Conservation (phyloP, 2,113 vertebrate species). For the Hippocampus mohnikei region DNA sequence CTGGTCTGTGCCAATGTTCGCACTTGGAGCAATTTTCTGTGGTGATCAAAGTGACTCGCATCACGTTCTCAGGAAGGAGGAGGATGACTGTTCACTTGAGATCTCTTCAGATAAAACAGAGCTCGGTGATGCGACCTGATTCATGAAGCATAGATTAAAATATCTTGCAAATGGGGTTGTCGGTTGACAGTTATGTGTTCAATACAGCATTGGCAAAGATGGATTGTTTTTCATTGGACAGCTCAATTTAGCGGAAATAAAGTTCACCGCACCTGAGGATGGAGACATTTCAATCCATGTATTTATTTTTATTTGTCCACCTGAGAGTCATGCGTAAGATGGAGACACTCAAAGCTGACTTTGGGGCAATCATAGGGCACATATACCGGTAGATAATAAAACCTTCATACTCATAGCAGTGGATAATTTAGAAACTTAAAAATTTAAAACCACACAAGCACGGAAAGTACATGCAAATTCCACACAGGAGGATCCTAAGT, state of each 20-base stretch:
- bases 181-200: no score
- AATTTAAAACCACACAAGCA: neutral
- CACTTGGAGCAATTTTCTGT: neutral
- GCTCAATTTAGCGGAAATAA: no score
- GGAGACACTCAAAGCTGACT: neutral
- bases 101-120: neutral
- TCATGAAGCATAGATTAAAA: neutral
- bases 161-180: no score
- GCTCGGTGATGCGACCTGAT: neutral
- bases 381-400: neutral
- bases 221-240: no score
- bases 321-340: neutral
- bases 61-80: slow-evolving; percentile 1
- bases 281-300: no score
- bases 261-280: no score
- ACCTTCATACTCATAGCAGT: neutral
- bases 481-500: no score
- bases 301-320: no score
- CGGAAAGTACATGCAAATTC: neutral
- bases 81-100: neutral
- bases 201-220: no score
- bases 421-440: neutral
- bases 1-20: neutral
- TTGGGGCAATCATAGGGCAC: neutral
- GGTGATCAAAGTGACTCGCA: neutral